These are phyloP conservation scores for Brachycybe producta DNA, from an alignment of 2,888 invertebrate species.

Conservation along the genomic window DNA sequence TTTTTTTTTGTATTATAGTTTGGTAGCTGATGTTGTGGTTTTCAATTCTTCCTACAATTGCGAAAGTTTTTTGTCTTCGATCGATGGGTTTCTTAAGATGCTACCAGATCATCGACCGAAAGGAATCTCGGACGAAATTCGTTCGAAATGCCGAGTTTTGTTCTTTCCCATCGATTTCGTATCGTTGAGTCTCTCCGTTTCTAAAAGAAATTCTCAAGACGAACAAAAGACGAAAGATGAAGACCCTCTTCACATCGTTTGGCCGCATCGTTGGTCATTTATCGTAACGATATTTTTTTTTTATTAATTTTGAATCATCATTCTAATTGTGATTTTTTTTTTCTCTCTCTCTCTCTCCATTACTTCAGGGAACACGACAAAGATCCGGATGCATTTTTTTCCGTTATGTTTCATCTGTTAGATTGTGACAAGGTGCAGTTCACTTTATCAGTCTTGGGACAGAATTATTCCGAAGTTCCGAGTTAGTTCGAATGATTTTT, in stretches of 20 bases:
- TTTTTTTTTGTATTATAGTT: conserved; percentile 41
- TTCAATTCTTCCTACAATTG: conserved; percentile 59
- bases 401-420: conserved; percentile 40
- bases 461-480: conserved; percentile 47
- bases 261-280: conserved; percentile 56
- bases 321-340: conserved; percentile 2
- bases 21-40: conserved; percentile 51
- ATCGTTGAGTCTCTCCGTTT: neutral
- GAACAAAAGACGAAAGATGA: too few species aligned
- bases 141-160: conserved; percentile 47
- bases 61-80: conserved; percentile 49
- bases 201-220: too few species aligned
- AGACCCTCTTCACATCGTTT: conserved; percentile 45
- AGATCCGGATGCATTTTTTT: conserved; percentile 51
- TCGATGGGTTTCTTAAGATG: conserved; percentile 47
- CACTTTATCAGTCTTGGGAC: conserved; percentile 47
- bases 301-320: neutral
- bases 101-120: conserved; percentile 51
- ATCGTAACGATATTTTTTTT: neutral
- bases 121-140: conserved; percentile 41
- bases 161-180: conserved; percentile 43
- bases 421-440: conserved; percentile 44
- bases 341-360: neutral
- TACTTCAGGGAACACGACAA: conserved; percentile 56
- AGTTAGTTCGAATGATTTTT: conserved; percentile 24